Base-by-base conservation (phyloP, 2,113 vertebrate genomes). In the Pagrus major region DNA sequence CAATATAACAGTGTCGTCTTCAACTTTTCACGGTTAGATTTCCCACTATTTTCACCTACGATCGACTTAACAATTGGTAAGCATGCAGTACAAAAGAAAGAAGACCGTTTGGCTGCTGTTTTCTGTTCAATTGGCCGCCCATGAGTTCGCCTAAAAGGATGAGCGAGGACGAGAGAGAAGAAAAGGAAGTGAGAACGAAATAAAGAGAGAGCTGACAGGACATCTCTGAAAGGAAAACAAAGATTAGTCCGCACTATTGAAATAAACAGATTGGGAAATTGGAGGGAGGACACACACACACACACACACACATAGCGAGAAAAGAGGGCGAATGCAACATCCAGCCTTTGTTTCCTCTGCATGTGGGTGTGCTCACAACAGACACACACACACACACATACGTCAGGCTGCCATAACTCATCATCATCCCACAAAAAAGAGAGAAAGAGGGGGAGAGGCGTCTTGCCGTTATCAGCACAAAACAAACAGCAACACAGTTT, bases 341-440 rank as follows among this genome's bases (percentile, higher is more conserved):
- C 55, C 55, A 64, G 80, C 55, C 86, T 87, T 91, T 91, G 85
- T 91, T n/a, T 88, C 41, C 55, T 76, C 69, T 77, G 78, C 71
- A 67, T 54, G 81, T 85, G 80, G 85, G 81, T 81, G 89, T 4
- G 74, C 16, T 21, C 75, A 67, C 55, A 55, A 51, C 64, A 78
- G 15, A 71, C 71, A 58, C 35, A 75, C 78, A 71, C 71, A 71
- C 71, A 58, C 37, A 76, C 78, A 70, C 75, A 58, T 49, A 78
- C 63, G 41, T 86, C 87, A 81, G 78, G 72, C 87, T 91, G 90
- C 83, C 88, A 87, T 82, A 90, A 83, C 81, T 91, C 89, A 88
- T 90, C 83, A 83, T 51, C 88, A 37, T 86, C 80, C 61, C 61
- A 78, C 76, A 49, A 76, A 77, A 83, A 64, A 23, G n/a, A 37